These are phyloP conservation scores for Protomyctophum bolini DNA, from an alignment of 2,113 vertebrate species.

Conservation along the genomic window DNA sequence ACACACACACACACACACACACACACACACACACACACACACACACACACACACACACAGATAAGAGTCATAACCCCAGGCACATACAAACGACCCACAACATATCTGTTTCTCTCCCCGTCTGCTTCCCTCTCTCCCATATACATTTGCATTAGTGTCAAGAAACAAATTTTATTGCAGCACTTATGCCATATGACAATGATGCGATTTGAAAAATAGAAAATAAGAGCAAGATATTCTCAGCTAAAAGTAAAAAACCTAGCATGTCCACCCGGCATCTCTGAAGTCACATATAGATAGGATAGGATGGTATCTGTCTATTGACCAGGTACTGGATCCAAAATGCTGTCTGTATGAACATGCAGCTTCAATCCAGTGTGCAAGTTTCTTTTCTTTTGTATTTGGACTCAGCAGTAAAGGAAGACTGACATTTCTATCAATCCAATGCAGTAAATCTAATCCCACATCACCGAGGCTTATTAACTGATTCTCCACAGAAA, in stretches of 20 bases:
- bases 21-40: constrained; percentile 26
- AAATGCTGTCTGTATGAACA: constrained; percentile 37
- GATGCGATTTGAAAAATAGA: constrained; percentile 39
- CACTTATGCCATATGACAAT: constrained; percentile 54
- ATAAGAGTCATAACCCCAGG: not conserved
- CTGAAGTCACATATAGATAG: not conserved
- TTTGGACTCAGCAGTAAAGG: constrained; percentile 32
- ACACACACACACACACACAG: constrained; percentile 23
- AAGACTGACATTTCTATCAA: constrained; percentile 14
- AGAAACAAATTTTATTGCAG: constrained; percentile 72
- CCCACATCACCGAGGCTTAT: constrained; percentile 12
- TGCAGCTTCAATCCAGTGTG: constrained; percentile 11
- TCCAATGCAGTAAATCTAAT: constrained; percentile 30
- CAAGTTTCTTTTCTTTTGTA: constrained; percentile 28
- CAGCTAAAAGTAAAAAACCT: too few species aligned
- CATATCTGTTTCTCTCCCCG: constrained; percentile 22
- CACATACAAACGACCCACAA: constrained; percentile 19
- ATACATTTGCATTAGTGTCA: constrained; percentile 51
- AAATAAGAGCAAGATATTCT: constrained; percentile 45
- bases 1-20: constrained; percentile 6
- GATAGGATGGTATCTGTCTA: too few species aligned
- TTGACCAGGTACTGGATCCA: not conserved
- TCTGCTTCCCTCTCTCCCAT: constrained; percentile 4
- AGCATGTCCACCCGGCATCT: too few species aligned
- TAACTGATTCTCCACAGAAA: constrained; percentile 37